Percentiles rank a stretch among this genome's conserved stretches.
Conservation (phyloP, 2,888 invertebrate species). For the Blastobasis adustella region DNA sequence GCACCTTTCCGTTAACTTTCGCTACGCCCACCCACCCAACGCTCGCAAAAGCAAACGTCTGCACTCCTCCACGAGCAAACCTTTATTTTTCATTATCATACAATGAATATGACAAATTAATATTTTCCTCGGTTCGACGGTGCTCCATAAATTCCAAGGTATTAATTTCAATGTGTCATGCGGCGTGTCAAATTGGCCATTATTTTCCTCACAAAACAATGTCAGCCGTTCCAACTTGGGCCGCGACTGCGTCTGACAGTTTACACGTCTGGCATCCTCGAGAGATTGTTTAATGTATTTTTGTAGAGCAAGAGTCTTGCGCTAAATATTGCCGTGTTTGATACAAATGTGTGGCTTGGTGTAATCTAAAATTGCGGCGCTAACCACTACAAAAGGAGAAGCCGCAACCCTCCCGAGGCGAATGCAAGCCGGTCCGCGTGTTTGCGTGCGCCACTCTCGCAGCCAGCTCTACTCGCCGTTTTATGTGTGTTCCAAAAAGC, state of each 20-base stretch:
- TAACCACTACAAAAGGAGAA: slow-evolving; percentile 19
- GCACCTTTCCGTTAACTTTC: slow-evolving; percentile 10
- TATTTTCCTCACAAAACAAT: slow-evolving; percentile 10
- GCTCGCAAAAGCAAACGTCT: background rate
- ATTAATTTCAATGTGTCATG: slow-evolving; percentile 1
- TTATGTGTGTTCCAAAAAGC: slow-evolving; percentile 33
- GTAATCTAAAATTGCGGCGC: slow-evolving; percentile 24
- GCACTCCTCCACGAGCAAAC: too few relatives aligned
- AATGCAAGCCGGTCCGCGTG: slow-evolving; percentile 31
- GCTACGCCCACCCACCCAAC: background rate
- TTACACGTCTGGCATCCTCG: too few relatives aligned
- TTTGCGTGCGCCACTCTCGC: slow-evolving; percentile 32
- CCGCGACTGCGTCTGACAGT: slow-evolving; percentile 3
- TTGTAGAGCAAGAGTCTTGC: too few relatives aligned
- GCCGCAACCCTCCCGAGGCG: slow-evolving; percentile 20
- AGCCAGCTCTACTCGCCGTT: slow-evolving; percentile 29
- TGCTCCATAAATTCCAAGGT: slow-evolving; percentile 3
- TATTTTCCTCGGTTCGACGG: too few relatives aligned
- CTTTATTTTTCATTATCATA: too few relatives aligned
- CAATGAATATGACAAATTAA: too few relatives aligned
- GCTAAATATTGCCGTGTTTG: too few relatives aligned
- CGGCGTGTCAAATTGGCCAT: slow-evolving; percentile 1
- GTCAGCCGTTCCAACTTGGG: slow-evolving; percentile 8
- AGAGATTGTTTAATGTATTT: too few relatives aligned
- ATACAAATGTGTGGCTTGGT: background rate